phyloP scores from a whole-genome alignment of 1,140 invertebrate species.

The Drosophila fuyamai region DNA sequence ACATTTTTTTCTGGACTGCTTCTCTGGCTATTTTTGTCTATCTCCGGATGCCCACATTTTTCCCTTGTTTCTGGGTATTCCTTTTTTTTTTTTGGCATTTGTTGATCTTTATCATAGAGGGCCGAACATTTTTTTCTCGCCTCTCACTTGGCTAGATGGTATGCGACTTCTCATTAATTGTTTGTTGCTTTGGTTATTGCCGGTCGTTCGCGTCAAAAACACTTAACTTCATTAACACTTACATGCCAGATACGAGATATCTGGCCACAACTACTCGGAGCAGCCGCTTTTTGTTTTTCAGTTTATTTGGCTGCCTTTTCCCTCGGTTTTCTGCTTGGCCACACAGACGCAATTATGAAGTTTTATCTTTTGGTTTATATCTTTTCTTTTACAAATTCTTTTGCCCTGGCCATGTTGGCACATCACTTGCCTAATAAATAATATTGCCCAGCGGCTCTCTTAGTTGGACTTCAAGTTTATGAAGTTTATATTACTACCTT shows the following conservation, averaged over 20 bases:
- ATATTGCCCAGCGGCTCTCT: conserved; percentile 28
- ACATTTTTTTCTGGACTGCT: conserved; percentile 11
- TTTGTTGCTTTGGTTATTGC: conserved; percentile 64
- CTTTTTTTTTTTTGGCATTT: conserved; percentile 54
- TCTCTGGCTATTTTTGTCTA: not conserved
- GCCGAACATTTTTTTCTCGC: conserved; percentile 53
- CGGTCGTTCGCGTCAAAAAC: conserved; percentile 74
- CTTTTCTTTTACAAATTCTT: conserved; percentile 49
- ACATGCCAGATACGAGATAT: conserved; percentile 75
- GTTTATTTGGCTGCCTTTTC: conserved; percentile 22
- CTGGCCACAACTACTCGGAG: conserved; percentile 33
- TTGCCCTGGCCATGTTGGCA: conserved; percentile 56
- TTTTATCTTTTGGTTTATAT: conserved; percentile 79
- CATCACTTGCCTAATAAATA: conserved; percentile 76
- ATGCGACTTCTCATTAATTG: conserved; percentile 79
- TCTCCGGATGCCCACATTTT: conserved; percentile 5
- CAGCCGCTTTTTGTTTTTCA: conserved; percentile 51
- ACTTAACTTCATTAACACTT: conserved; percentile 83
- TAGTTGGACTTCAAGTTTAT: conserved; percentile 7
- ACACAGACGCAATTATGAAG: conserved; percentile 79
- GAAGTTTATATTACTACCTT: conserved; percentile 8
- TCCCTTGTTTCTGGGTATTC: conserved; percentile 4
- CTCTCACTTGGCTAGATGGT: conserved; percentile 38
- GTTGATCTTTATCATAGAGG: conserved; percentile 71
- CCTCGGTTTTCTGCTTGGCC: conserved; percentile 41